Percentiles rank a stretch among this genome's conserved stretches.
phyloP scores from a whole-genome alignment of 2,113 vertebrate genomes.

The Tricholaema leucomelas region DNA sequence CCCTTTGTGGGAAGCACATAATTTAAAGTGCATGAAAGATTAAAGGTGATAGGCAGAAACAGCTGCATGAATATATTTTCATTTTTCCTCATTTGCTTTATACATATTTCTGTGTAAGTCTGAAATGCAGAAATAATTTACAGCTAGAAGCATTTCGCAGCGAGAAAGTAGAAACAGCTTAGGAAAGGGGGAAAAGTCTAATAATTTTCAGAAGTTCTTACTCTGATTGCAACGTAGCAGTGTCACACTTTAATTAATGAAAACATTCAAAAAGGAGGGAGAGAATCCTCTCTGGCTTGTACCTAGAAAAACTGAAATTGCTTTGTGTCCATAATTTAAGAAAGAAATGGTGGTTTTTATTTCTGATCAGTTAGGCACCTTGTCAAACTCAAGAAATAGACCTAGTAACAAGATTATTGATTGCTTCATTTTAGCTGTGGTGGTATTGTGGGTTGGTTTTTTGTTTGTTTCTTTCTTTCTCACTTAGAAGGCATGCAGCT shows the following conservation, averaged over 20 bases:
- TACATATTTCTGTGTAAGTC: slow-evolving; percentile 58
- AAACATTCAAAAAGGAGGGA: slow-evolving; percentile 22
- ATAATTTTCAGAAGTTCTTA: slow-evolving; percentile 9
- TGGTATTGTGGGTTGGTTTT: not conserved
- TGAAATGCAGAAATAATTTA: slow-evolving; percentile 51
- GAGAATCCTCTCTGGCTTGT: not conserved
- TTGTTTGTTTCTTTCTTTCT: not conserved
- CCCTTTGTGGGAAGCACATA: slow-evolving; percentile 68
- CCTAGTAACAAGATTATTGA: not conserved
- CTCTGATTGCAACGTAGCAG: slow-evolving; percentile 7
- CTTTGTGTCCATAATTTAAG: not conserved
- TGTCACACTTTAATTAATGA: slow-evolving; percentile 44
- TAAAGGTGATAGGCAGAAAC: slow-evolving; percentile 78
- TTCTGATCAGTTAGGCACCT: not conserved
- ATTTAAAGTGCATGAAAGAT: slow-evolving; percentile 76
- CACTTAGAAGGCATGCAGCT: not conserved
- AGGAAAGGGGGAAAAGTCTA: not conserved
- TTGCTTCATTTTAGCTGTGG: not conserved
- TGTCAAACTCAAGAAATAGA: not conserved
- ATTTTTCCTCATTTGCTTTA: slow-evolving; percentile 67
- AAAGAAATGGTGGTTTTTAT: not conserved
- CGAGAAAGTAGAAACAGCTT: slow-evolving; percentile 14
- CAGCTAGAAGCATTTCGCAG: slow-evolving; percentile 50
- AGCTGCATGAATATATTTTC: slow-evolving; percentile 72
- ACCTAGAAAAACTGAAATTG: not conserved